These are phyloP conservation scores for Bovichtus diacanthus DNA, from an alignment of 2,797 vertebrate genomes.

Conservation along the genomic window DNA sequence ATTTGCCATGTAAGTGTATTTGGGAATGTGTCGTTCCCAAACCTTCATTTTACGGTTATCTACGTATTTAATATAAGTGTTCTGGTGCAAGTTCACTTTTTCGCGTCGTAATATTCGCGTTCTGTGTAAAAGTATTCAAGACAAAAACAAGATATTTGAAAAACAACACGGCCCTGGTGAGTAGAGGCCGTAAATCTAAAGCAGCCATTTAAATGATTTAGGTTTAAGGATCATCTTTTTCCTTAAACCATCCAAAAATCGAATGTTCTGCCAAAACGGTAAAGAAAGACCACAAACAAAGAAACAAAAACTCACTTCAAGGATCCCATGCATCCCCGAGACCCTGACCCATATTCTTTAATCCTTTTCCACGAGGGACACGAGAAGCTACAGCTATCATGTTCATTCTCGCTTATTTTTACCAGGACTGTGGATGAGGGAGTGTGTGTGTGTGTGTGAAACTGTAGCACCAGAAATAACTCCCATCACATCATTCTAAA, in stretches of 20 bases:
- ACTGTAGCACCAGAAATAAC: slow-evolving; percentile 75
- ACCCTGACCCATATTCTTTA: slow-evolving; percentile 67
- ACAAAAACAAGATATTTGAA: too few relatives aligned
- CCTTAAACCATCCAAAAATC: not conserved
- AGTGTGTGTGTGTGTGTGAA: slow-evolving; percentile 32
- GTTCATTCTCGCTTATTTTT: slow-evolving; percentile 67
- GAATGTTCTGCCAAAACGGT: not conserved
- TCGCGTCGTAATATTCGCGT: too few relatives aligned
- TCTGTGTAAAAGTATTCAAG: too few relatives aligned
- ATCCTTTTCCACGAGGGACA: slow-evolving; percentile 63
- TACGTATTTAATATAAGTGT: not conserved
- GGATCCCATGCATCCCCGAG: slow-evolving; percentile 46
- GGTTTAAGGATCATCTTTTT: not conserved
- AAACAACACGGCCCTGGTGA: too few relatives aligned
- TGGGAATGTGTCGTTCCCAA: not conserved
- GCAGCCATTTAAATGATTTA: not conserved
- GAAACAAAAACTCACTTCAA: slow-evolving; percentile 46
- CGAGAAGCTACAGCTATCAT: slow-evolving; percentile 51
- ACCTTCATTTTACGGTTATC: not conserved
- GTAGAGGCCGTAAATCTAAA: not conserved
- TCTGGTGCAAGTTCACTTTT: too few relatives aligned
- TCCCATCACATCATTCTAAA: slow-evolving; percentile 66
- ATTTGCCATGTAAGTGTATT: not conserved
- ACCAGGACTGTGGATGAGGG: slow-evolving; percentile 48
- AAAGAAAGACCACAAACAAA: slow-evolving; percentile 34